Conservation (phyloP, 2,888 invertebrate genomes). For the Exocentrus adspersus region DNA sequence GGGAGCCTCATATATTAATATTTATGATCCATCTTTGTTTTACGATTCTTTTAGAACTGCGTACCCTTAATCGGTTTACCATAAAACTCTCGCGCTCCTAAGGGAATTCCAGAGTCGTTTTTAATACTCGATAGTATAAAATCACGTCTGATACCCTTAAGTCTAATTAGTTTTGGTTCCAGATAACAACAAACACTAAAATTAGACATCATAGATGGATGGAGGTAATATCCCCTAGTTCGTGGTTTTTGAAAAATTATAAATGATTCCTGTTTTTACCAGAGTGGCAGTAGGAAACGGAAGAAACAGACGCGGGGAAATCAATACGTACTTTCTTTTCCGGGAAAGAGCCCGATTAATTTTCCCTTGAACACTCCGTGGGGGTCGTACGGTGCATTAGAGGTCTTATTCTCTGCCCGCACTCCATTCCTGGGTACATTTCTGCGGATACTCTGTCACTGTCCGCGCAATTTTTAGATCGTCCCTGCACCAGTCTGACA, state of each 20-base stretch:
- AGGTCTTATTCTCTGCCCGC: slow-evolving; percentile 15
- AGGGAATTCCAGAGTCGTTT: background rate
- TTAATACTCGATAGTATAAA: too few relatives aligned
- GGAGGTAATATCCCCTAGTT: too few relatives aligned
- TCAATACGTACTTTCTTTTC: slow-evolving; percentile 24
- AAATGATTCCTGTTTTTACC: slow-evolving; percentile 11
- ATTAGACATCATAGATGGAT: too few relatives aligned
- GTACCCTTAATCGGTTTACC: background rate
- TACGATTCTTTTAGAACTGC: background rate
- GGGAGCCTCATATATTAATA: background rate
- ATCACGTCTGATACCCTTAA: too few relatives aligned
- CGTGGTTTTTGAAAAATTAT: background rate
- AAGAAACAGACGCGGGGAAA: slow-evolving; percentile 8
- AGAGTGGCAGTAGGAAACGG: background rate
- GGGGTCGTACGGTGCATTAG: slow-evolving; percentile 14
- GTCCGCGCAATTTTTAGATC: background rate
- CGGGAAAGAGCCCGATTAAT: slow-evolving; percentile 17
- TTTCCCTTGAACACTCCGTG: slow-evolving; percentile 2
- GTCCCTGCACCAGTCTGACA: background rate
- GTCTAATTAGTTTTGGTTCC: too few relatives aligned
- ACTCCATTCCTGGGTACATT: slow-evolving; percentile 10
- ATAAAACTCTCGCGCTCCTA: background rate
- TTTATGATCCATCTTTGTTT: background rate
- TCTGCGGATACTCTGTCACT: slow-evolving; percentile 17
- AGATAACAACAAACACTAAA: too few relatives aligned